Base-by-base conservation (phyloP, 2,113 vertebrate species). In the Scopus umbretta region DNA sequence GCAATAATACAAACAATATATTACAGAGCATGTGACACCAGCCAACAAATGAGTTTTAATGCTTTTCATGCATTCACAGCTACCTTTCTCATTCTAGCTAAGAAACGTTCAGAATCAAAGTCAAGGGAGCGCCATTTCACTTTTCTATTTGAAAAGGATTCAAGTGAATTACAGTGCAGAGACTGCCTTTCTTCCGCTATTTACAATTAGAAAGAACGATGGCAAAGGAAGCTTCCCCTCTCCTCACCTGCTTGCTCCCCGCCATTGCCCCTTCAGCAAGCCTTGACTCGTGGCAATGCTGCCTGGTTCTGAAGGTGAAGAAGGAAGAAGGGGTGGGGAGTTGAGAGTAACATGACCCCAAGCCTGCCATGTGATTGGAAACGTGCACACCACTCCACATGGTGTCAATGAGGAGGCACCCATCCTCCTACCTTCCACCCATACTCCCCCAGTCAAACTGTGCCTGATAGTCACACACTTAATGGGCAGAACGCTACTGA, bases 191-290 rank as follows among this genome's bases (percentile, higher is more conserved):
- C 59, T 79, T 86, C 73, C 58, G 63, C 72, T 87, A 95, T 92
- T 74, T 63, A 79, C 53, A 95, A 65, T 76, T 93, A 96, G 70
- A 93, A 94, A 95, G 72, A 73, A 90, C 0, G 1, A 84, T 88
- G 89, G 92, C 91, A 95, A 95, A 96, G 91, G 89, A 95, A 96
- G 79, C 87, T 66, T 91, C 83, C 90, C 55, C 78, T 88, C 87
- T 92, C 93, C 96, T 97, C 96, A 96, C 96, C 96, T 96, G 96
- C 92, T 93, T 96, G 93, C 96, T 97, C 85, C 96, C 96, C 50
- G 96, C 96, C 96, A 94, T 95, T 90, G 91, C 81, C 94, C 91
- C 96, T 94, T 88, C 95, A 94, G 89, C 80, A 96, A 94, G 94
- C 95, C 82, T 97, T 95, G 96, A 97, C 96, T 96, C 58, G 96